Evolutionary conservation across 2,888 invertebrate species (phyloP).

Genomic region (Tineola bisselliella): DNA sequence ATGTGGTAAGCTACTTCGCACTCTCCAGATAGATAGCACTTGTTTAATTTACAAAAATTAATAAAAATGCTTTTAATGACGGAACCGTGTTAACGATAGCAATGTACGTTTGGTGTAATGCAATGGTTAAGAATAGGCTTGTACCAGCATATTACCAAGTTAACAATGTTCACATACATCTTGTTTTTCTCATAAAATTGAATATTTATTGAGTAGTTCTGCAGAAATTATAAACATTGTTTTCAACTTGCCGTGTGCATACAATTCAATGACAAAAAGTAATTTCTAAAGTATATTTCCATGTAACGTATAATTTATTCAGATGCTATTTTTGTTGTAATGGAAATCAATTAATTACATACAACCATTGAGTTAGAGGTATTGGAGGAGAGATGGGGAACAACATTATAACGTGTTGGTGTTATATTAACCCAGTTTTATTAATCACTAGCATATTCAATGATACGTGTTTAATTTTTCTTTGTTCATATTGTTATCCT

Average conservation of each 20-base stretch:
- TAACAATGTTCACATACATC: conserved; percentile 2
- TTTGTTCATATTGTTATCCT: no score
- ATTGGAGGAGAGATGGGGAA: no score
- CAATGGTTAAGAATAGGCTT: background rate
- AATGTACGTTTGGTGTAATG: background rate
- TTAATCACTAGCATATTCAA: no score
- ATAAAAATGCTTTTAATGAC: background rate
- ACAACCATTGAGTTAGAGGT: no score
- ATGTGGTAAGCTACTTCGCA: background rate
- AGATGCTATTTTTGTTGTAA: background rate
- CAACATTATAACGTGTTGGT: no score
- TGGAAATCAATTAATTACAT: background rate
- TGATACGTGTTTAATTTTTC: no score
- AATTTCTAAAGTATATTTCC: conserved; percentile 6
- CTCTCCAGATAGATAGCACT: background rate
- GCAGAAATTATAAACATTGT: conserved; percentile 1
- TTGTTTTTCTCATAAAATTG: conserved; percentile 6
- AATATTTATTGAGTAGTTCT: conserved; percentile 4
- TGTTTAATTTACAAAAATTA: no score
- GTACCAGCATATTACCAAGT: background rate
- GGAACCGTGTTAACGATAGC: background rate
- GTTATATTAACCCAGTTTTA: no score
- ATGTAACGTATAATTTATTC: background rate
- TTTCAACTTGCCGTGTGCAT: background rate
- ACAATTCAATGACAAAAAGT: background rate